Base-by-base conservation (phyloP, 2,113 vertebrate genomes). In the Tetrao urogallus region DNA sequence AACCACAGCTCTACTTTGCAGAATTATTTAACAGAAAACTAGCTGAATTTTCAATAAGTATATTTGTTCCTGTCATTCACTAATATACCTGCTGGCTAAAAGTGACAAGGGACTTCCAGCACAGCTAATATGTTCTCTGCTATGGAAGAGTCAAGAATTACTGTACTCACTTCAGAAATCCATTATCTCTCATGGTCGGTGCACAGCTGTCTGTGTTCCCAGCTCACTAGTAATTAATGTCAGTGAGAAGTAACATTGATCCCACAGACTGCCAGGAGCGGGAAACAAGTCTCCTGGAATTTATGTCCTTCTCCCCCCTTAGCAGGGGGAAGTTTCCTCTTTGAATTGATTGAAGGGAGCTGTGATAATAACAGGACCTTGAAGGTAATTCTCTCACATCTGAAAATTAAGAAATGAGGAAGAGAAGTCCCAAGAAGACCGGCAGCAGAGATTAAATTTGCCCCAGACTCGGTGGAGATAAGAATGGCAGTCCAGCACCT, bases 31-130 rank as follows among this genome's bases (percentile, higher is more conserved):
- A 67, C 25, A 74, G 57, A 42, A 12, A 4, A 0, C 34, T 28
- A 28, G 21, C 43, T 76, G 48, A 76, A 47, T 56, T 89, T 77
- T 89, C 54, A 79, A 2, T 64, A 58, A 87, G 13, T 8, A 10
- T 12, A 28, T 17, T 89, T 85, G 42, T 34, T 80, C 48, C n/a
- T 28, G 19, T 43, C 48, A 63, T 65, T 88, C 60, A 48, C 64
- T 91, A 85, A 79, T 22, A 43, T 4, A 88, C 14, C 30, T 86
- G 48, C 79, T 86, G 60, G 67, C 72, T 95, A 77, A 70, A 91
- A 92, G 34, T n/a, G 20, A 56, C 79, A 77, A 79, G 11, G 25
- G 45, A 40, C 54, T 73, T 79, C 6, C 69, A 82, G 63, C 58
- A 61, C 1, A 8, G 48, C 40, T 65, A 57, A 70, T 36, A 22